Percentiles rank a stretch among this genome's conserved stretches.
Conservation (phyloP, 30 jellyfish, hydroid and myxozoan species). For the Aurelia sp. region DNA sequence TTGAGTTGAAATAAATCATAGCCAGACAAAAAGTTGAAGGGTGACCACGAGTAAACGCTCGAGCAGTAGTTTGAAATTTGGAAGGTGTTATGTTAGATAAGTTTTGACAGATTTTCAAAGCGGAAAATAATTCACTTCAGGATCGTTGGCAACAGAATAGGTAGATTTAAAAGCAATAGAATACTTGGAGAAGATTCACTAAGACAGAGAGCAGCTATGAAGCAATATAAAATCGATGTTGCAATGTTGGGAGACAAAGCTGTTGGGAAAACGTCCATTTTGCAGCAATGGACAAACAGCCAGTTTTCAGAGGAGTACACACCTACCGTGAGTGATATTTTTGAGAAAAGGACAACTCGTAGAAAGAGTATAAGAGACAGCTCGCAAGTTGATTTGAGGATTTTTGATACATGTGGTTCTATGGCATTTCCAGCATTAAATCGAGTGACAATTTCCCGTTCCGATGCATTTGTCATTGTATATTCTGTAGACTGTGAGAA, state of each 20-base stretch:
- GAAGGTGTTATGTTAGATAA: no score
- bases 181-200: no score
- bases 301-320: conserved; percentile 25
- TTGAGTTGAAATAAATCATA: no score
- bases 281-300: conserved; percentile 32
- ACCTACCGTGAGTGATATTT: conserved; percentile 68
- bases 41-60: no score
- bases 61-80: no score
- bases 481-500: conserved; percentile 67
- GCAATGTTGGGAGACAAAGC: conserved; percentile 70
- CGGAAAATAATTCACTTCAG: no score
- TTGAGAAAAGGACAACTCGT: conserved; percentile 39
- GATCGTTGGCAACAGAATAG: no score
- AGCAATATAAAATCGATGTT: conserved; percentile 40
- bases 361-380: not conserved
- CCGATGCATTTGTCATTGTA: conserved; percentile 70
- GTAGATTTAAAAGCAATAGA: no score
- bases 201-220: not conserved
- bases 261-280: conserved; percentile 72
- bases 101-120: no score
- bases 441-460: conserved; percentile 49
- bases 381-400: conserved; percentile 43
- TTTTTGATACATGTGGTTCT: conserved; percentile 77
- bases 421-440: conserved; percentile 79
- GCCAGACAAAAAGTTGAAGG: no score